Percentiles rank a stretch among this genome's conserved stretches.
These are phyloP conservation scores for Drosophila seguyi DNA, from an alignment of 1,140 invertebrate species.

Conservation along the genomic window DNA sequence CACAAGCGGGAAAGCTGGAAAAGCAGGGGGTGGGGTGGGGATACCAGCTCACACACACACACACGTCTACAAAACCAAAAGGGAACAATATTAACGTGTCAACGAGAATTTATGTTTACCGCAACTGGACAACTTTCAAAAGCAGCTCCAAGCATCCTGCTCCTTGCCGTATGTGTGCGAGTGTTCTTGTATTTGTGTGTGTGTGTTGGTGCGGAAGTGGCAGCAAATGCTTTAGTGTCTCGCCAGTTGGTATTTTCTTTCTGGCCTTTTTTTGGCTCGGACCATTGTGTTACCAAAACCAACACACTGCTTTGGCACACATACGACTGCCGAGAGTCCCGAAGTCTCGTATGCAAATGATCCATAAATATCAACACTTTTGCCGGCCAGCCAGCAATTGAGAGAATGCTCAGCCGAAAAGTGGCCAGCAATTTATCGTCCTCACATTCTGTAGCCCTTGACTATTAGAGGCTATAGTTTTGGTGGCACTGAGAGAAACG, in stretches of 20 bases:
- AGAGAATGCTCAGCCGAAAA: conserved; percentile 72
- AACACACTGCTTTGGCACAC: conserved; percentile 54
- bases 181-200: conserved; percentile 27
- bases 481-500: not conserved
- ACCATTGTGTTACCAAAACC: conserved; percentile 53
- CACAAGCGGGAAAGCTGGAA: conserved; percentile 9
- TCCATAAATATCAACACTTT: conserved; percentile 84
- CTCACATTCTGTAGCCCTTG: conserved; percentile 6
- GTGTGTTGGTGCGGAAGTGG: conserved; percentile 64
- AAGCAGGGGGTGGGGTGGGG: not conserved
- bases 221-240: conserved; percentile 82
- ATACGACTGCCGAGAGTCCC: conserved; percentile 21
- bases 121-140: conserved; percentile 84
- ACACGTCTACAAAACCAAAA: conserved; percentile 69
- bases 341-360: conserved; percentile 74
- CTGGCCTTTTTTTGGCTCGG: conserved; percentile 24
- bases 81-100: conserved; percentile 84
- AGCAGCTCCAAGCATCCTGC: conserved; percentile 72
- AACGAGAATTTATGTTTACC: conserved; percentile 84
- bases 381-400: conserved; percentile 57
- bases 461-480: conserved; percentile 6
- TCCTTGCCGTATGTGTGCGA: conserved; percentile 10
- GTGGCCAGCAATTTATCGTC: conserved; percentile 73
- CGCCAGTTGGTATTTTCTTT: conserved; percentile 78
- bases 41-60: conserved; percentile 26